Evolutionary conservation across 2,797 vertebrate genomes (phyloP).

Genomic region (Sitta carolinensis): DNA sequence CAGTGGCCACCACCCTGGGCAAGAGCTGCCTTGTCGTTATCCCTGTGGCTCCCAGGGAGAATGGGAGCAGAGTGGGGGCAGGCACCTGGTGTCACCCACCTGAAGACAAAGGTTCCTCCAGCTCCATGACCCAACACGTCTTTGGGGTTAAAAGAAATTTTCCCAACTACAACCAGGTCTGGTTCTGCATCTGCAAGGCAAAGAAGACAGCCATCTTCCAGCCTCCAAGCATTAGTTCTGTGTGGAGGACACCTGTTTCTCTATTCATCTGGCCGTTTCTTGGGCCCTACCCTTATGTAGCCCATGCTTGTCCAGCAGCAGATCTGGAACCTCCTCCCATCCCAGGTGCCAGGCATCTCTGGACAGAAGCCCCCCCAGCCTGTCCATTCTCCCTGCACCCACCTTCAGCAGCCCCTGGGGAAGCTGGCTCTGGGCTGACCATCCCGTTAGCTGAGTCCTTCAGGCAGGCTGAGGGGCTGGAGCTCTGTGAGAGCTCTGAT

Average conservation of each 20-base stretch:
- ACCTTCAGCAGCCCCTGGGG: background rate
- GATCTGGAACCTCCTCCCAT: background rate
- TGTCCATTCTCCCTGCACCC: background rate
- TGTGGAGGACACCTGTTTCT: background rate
- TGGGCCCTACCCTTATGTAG: background rate
- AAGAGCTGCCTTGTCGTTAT: background rate
- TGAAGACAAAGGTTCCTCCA: constrained; percentile 93
- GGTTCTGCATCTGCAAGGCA: constrained; percentile 61
- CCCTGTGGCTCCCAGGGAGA: background rate
- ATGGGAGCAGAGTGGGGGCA: background rate
- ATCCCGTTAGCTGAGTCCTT: background rate
- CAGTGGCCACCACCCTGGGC: background rate
- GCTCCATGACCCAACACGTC: constrained; percentile 91
- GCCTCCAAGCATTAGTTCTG: background rate
- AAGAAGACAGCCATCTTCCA: background rate
- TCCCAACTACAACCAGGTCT: constrained; percentile 86
- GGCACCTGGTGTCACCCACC: constrained; percentile 55
- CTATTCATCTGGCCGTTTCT: too few relatives aligned
- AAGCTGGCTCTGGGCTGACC: background rate
- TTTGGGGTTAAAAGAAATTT: constrained; percentile 88
- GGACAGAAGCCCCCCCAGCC: background rate
- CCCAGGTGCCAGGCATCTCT: background rate
- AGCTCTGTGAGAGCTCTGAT: background rate
- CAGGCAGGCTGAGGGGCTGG: rapidly evolving
- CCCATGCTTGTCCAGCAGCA: background rate